Base-by-base conservation (phyloP, 1,140 invertebrate species). In the Trachymyrmex septentrionalis region DNA sequence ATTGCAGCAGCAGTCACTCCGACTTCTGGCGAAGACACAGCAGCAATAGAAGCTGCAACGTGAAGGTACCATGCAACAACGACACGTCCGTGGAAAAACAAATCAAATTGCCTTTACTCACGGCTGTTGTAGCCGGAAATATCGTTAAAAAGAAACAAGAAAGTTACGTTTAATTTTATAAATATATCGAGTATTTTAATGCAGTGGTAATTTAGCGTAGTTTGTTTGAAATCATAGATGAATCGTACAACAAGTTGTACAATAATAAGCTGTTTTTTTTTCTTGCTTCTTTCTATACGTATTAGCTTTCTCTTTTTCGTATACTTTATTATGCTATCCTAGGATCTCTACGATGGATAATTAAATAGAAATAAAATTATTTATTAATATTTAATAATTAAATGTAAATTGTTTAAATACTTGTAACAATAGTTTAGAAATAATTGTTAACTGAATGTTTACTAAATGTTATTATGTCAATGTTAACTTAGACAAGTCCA, bases 1-100 rank as follows among this genome's bases (percentile, higher is more conserved):
- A 93, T 50, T 92, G 88, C 72, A 94, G 93, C 73, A 93, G 91
- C 82, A 94, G 92, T 73, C 93, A 93, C 19, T 94, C 93, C 30
- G 93, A 93, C 24, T 94, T 92, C 27, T 93, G 92, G 92, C 88
- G 91, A 61, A 69, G 93, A 63, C 92, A 93, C 57, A 94, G 92
- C 85, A 94, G 92, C 87, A 94, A 92, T 77, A 94, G 93, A 73
- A 94, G 90, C 59, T 91, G 67, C 85, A 90, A 78, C 69, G 86
- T 89, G 6, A 94, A 93, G 84, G 88, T 92, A 66, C 66, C 73
- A 30, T 80, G 76, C 87, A 90, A 48, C 87, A 90, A 48, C 57
- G 64, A 86, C 19, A 48, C 64, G 53, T 24, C 80, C n/a, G 48
- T 66, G 12, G 92, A 94, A 53, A 94, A 92, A 75, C 90, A 90